These are phyloP conservation scores for Turritopsis rubra DNA, from an alignment of 30 jellyfish, hydroid and myxozoan genomes.

Conservation along the genomic window DNA sequence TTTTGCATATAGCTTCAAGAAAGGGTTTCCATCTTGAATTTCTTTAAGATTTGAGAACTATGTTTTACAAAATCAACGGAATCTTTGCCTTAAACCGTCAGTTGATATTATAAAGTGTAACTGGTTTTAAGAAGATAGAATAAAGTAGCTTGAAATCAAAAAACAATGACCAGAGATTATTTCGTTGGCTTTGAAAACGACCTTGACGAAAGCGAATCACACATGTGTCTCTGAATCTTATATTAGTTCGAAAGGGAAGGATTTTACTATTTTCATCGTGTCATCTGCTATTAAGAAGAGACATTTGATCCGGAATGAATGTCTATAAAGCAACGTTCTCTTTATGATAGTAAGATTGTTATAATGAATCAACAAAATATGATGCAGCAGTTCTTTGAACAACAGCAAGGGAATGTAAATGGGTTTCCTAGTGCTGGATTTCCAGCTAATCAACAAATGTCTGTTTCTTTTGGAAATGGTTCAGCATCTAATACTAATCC, in stretches of 20 bases:
- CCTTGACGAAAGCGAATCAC: neutral
- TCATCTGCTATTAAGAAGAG: neutral
- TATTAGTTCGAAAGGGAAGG: neutral
- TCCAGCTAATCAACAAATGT: slow-evolving; percentile 50
- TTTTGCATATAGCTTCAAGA: slow-evolving; percentile 77
- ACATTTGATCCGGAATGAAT: neutral
- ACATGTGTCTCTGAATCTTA: neutral
- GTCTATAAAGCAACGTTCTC: neutral
- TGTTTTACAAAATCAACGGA: slow-evolving; percentile 7
- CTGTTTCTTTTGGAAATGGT: slow-evolving; percentile 17
- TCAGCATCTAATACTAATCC: slow-evolving; percentile 24
- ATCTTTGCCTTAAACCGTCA: neutral
- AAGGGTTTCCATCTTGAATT: slow-evolving; percentile 60
- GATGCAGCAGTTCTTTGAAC: slow-evolving; percentile 42
- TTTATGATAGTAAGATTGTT: neutral
- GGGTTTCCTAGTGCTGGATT: slow-evolving; percentile 64
- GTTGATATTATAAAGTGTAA: neutral
- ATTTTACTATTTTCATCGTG: neutral
- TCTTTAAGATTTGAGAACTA: slow-evolving; percentile 26
- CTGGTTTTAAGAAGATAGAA: neutral
- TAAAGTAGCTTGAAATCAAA: neutral
- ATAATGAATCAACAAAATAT: slow-evolving; percentile 38
- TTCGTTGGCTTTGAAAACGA: neutral
- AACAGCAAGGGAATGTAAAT: slow-evolving; percentile 27
- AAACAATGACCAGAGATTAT: neutral